Percentiles rank a stretch among this genome's conserved stretches.
These are phyloP conservation scores for Turdus rufiventris DNA, from an alignment of 2,113 vertebrate species.

Conservation along the genomic window DNA sequence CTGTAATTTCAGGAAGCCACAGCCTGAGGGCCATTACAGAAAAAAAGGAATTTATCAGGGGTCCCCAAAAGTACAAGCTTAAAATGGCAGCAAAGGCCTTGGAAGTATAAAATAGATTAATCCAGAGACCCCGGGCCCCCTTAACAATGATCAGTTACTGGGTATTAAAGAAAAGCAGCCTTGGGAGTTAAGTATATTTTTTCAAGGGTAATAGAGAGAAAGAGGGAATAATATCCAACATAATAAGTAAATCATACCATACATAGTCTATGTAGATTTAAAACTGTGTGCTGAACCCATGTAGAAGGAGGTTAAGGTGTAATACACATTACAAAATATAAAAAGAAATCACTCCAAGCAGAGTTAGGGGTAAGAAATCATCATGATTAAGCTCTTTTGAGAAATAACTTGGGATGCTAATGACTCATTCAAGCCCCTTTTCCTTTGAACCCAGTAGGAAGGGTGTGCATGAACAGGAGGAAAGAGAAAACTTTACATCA, in stretches of 20 bases:
- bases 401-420: background rate
- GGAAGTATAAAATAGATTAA: background rate
- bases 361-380: background rate
- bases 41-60: background rate
- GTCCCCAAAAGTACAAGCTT: background rate
- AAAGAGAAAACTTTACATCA: background rate
- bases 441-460: background rate
- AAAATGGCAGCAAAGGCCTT: background rate
- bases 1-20: background rate
- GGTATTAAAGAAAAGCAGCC: background rate
- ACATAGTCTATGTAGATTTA: background rate
- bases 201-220: background rate
- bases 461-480: background rate
- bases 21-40: background rate
- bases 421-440: accelerated
- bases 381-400: background rate
- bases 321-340: background rate
- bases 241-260: background rate
- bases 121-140: background rate
- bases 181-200: background rate
- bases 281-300: background rate
- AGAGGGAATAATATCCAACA: background rate
- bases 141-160: background rate
- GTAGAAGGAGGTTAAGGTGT: background rate
- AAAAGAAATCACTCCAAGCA: background rate